Evolutionary conservation across 2,888 invertebrate species (phyloP).

Genomic region (Lasioglossum vierecki): DNA sequence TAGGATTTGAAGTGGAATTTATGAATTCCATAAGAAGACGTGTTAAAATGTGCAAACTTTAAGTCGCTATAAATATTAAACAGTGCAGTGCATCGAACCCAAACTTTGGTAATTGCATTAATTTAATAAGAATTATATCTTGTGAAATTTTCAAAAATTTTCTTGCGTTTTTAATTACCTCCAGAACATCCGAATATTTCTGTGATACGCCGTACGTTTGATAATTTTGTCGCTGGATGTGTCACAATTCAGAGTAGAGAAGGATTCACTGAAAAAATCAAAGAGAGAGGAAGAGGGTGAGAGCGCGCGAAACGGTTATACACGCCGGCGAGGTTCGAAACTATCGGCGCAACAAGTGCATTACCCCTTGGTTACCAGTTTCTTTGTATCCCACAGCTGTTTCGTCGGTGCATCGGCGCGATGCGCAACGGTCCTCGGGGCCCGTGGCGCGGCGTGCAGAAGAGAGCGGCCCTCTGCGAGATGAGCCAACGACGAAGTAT

Average conservation of each 20-base stretch:
- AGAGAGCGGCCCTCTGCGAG: slow-evolving; percentile 40
- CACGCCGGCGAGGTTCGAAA: slow-evolving; percentile 43
- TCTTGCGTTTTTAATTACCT: too few relatives aligned
- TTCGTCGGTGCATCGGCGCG: slow-evolving; percentile 50
- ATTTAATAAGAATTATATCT: too few relatives aligned
- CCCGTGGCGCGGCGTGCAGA: slow-evolving; percentile 30
- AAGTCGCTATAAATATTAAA: too few relatives aligned
- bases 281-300: neutral
- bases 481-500: slow-evolving; percentile 77
- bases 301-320: slow-evolving; percentile 15
- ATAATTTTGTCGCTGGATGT: neutral
- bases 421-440: slow-evolving; percentile 40
- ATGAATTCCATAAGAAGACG: too few relatives aligned
- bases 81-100: too few relatives aligned
- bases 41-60: too few relatives aligned
- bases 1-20: too few relatives aligned
- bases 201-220: too few relatives aligned
- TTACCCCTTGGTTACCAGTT: slow-evolving; percentile 46
- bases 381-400: slow-evolving; percentile 60
- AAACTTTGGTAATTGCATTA: too few relatives aligned
- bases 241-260: neutral
- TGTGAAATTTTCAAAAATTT: too few relatives aligned
- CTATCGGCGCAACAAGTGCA: slow-evolving; percentile 77
- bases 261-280: slow-evolving; percentile 40
- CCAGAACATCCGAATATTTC: too few relatives aligned